A percentile compares a stretch with the other conserved stretches of the same genome.
These are phyloP conservation scores for Baryphthengus martii DNA, from an alignment of 2,113 vertebrate genomes.

Conservation along the genomic window DNA sequence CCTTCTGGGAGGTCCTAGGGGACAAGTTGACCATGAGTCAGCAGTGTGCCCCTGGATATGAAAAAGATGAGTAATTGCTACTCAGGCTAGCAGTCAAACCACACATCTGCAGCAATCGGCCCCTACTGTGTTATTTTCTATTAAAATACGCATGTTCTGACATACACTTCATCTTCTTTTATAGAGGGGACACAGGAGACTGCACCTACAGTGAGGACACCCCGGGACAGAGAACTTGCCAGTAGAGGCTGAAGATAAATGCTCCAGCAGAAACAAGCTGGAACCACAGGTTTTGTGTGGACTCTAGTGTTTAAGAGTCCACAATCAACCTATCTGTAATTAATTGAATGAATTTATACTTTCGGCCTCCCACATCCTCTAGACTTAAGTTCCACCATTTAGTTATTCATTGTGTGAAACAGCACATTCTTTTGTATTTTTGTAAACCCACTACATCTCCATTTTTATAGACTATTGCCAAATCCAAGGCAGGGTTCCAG, in stretches of 20 bases:
- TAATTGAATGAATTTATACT: conserved; percentile 21
- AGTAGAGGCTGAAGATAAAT: not conserved
- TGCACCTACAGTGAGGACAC: not conserved
- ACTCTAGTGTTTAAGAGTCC: not conserved
- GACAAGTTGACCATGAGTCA: not conserved
- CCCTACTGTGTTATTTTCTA: not conserved
- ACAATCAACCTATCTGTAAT: not conserved
- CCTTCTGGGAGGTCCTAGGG: not conserved
- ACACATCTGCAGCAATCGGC: not conserved
- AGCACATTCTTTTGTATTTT: conserved; percentile 16
- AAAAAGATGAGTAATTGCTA: not conserved
- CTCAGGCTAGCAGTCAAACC: not conserved
- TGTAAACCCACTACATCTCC: conserved; percentile 27
- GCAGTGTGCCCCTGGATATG: not conserved
- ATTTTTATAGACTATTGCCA: conserved; percentile 39
- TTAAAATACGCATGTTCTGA: not conserved
- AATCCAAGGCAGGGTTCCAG: conserved; percentile 21
- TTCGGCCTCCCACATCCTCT: conserved; percentile 5
- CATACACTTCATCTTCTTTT: not conserved
- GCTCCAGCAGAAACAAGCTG: not conserved
- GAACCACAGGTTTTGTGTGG: not conserved
- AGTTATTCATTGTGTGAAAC: conserved; percentile 2
- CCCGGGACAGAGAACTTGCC: not conserved
- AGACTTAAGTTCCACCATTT: not conserved
- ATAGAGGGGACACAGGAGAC: not conserved